Evolutionary conservation across 2,888 invertebrate species (phyloP), one percentile per base, ranked within the genome.

Genomic region (Drosophila cognata): DNA sequence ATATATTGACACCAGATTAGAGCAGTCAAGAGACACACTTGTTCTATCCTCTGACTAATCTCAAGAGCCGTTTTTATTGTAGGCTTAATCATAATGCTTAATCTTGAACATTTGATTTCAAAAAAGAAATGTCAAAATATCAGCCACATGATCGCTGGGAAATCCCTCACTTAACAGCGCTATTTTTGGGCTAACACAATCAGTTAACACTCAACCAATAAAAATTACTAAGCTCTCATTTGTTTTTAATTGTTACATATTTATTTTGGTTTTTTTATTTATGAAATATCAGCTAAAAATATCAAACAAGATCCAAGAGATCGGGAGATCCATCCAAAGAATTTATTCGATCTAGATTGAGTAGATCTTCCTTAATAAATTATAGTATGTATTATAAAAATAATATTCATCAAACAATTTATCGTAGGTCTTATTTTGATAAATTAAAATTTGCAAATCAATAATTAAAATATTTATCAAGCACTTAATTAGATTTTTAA

Each of bases 1-100:
- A 74, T 53, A 61, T 59, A 52, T 51, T 56, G 31, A 73, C 79
- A 69, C 71, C 71, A 70, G 51, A 55, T 68, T 53, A 11, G 61
- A 55, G 10, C 59, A 28, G 16, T 58, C 57, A 29, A 81, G 69
- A 71, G 60, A 11, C 56, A 18, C 51, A 64, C 67, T 70, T 75
- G 4, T 35, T 35, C 13, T 16, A 36, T 5, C 10, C 8, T 8
- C 0, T 10, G 18, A 10, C 18, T 4, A 10, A n/a, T 41, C 18
- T 41, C 38, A n/a, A 41, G 38, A 41, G 10, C 4, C 10, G 10
- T n/a, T 36, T 10, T 41, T n/a, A 41, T 41, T n/a, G 18, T 7
- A 16, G 7, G 36, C 7, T 18, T n/a, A 2, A 41, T 41, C 0
- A 18, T n/a, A 41, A 38, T 18, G 18, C 0, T 38, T 38, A 38